Evolutionary conservation across 2,113 vertebrate species (phyloP), one percentile per base, ranked within the genome.

Genomic region (Centropristis striata): DNA sequence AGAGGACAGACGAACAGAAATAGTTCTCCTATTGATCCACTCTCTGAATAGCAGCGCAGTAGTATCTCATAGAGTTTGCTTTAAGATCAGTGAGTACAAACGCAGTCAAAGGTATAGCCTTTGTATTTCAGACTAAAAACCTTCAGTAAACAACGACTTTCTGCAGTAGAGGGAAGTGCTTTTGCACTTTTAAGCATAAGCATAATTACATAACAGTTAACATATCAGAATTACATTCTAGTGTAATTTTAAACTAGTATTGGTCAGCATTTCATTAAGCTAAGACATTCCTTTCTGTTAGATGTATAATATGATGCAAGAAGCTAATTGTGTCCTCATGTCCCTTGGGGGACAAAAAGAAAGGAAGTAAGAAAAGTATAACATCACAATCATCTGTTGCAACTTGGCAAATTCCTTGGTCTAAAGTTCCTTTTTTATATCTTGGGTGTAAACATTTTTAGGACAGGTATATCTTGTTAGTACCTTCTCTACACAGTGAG

Each of bases 21-120:
- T 75, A 91, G 61, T 57, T 64, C 5, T 69, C 71, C 49, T 42
- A 86, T 84, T 80, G 84, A 89, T 86, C 63, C 41, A 67, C 21
- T 67, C 71, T 74, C 36, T 59, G 42, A 88, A 81, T 50, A 75
- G 37, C 58, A 73, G 16, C 7, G 59, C 28, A 58, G 50, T 20
- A 75, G 70, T 65, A 79, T 73, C 27, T 82, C 51, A 75, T 27
- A 32, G 61, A 64, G 51, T 63, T 53, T 23, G n/a, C 53, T 58
- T 47, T 69, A 27, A 79, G 28, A 50, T 57, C 49, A 73, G 16
- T 53, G 16, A 61, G 15, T 21, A 32, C 55, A 77, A 66, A 78
- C 58, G 49, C 54, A 80, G 50, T 63, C n/a, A 49, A 58, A 27
- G 8, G 37, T 42, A 25, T 28, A 63, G 18, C 16, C 10, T 68